Conservation (phyloP, 2,888 invertebrate species). For the Temnothorax rugatulus region DNA sequence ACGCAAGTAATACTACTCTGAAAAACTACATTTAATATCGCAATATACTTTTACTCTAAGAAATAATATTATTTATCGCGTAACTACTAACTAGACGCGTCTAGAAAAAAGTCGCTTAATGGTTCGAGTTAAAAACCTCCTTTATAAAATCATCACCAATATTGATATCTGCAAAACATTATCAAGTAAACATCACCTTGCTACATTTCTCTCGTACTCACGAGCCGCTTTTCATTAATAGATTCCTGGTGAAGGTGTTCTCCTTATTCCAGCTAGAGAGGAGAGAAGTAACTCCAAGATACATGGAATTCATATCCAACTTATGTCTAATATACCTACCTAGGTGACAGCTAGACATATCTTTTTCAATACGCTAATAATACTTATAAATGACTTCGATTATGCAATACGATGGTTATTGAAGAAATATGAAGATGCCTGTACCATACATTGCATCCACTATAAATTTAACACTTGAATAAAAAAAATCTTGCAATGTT, state of each 20-base stretch:
- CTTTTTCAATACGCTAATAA: background rate
- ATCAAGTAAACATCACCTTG: slow-evolving; percentile 18
- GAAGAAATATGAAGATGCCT: background rate
- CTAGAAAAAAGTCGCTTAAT: background rate
- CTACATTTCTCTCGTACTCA: slow-evolving; percentile 41
- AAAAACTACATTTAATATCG: background rate
- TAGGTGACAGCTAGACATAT: background rate
- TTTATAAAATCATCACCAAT: background rate
- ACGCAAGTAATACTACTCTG: background rate
- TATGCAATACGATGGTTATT: background rate
- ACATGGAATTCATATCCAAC: background rate
- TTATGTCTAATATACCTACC: background rate
- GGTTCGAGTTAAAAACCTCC: slow-evolving; percentile 8
- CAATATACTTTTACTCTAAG: slow-evolving; percentile 25
- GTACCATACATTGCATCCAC: background rate
- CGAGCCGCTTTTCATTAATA: slow-evolving; percentile 65
- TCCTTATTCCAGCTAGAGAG: slow-evolving; percentile 56
- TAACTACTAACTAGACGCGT: background rate
- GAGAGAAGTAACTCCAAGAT: background rate
- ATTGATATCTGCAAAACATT: background rate
- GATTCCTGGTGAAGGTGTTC: slow-evolving; percentile 72
- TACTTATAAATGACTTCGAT: background rate
- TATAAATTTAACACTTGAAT: slow-evolving; percentile 4
- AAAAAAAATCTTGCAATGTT: background rate
- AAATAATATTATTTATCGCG: background rate